These are phyloP conservation scores for Catharus ustulatus DNA, from an alignment of 2,797 vertebrate genomes.

Conservation along the genomic window DNA sequence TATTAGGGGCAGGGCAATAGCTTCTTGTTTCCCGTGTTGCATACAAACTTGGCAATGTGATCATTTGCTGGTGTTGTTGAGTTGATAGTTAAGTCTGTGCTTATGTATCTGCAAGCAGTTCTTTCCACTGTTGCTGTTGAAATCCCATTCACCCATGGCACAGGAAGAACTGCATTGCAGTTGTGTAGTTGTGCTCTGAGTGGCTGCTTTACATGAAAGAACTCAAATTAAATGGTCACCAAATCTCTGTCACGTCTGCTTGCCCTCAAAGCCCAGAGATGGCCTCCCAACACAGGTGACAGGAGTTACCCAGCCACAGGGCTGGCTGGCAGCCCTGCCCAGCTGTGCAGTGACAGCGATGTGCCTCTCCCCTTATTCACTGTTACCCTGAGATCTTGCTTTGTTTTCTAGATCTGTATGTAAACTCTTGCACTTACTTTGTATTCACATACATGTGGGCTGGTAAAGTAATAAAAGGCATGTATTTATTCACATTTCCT, in stretches of 20 bases:
- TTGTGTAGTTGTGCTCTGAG: not conserved
- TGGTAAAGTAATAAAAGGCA: not conserved
- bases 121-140: not conserved
- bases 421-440: not conserved
- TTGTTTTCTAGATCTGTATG: not conserved
- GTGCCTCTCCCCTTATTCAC: not conserved
- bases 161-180: not conserved
- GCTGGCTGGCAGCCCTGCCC: not conserved
- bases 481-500: not conserved
- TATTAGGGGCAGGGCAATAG: not conserved
- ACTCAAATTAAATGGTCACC: not conserved
- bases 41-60: not conserved
- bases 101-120: not conserved
- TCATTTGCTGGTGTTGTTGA: not conserved
- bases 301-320: not conserved
- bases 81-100: not conserved
- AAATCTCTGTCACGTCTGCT: not conserved
- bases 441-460: not conserved
- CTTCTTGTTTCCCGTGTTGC: not conserved
- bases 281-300: not conserved
- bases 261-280: not conserved
- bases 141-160: not conserved
- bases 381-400: not conserved
- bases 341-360: accelerated
- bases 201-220: not conserved